Conservation (phyloP, 2,797 vertebrate genomes). For the Salarias fasciatus region DNA sequence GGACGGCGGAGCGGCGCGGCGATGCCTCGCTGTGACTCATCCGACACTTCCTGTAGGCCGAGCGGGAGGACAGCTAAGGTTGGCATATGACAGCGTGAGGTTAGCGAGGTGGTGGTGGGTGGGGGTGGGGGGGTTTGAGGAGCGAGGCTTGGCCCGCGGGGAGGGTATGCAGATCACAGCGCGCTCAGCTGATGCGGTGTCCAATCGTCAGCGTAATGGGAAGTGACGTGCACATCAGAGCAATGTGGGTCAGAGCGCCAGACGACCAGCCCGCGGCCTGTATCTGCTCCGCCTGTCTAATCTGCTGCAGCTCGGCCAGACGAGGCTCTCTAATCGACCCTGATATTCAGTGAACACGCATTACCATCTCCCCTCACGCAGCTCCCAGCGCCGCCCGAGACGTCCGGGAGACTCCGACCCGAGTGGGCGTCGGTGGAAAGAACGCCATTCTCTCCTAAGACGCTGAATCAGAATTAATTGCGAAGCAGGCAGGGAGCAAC, state of each 20-base stretch:
- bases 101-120: neutral
- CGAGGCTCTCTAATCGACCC: slow-evolving; percentile 87
- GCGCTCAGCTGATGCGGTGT: slow-evolving; percentile 73
- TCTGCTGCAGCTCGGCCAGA: slow-evolving; percentile 84
- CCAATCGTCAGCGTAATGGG: slow-evolving; percentile 79
- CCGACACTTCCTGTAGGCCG: slow-evolving; percentile 40
- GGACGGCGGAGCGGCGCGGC: slow-evolving; percentile 6
- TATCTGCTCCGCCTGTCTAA: slow-evolving; percentile 87
- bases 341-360: slow-evolving; percentile 90
- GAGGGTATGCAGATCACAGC: slow-evolving; percentile 55
- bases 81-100: slow-evolving; percentile 44
- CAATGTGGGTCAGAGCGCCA: slow-evolving; percentile 88
- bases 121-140: neutral
- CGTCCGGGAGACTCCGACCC: slow-evolving; percentile 6
- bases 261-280: slow-evolving; percentile 83
- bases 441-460: slow-evolving; percentile 12
- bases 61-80: no score
- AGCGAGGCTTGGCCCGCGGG: slow-evolving; percentile 53
- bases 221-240: slow-evolving; percentile 84
- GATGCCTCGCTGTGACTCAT: slow-evolving; percentile 51
- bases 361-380: slow-evolving; percentile 70
- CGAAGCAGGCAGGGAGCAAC: neutral
- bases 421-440: no score
- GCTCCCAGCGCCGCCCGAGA: neutral
- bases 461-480: slow-evolving; percentile 10